Base-by-base conservation (phyloP, 2,113 vertebrate species). In the Dasyprocta punctata region DNA sequence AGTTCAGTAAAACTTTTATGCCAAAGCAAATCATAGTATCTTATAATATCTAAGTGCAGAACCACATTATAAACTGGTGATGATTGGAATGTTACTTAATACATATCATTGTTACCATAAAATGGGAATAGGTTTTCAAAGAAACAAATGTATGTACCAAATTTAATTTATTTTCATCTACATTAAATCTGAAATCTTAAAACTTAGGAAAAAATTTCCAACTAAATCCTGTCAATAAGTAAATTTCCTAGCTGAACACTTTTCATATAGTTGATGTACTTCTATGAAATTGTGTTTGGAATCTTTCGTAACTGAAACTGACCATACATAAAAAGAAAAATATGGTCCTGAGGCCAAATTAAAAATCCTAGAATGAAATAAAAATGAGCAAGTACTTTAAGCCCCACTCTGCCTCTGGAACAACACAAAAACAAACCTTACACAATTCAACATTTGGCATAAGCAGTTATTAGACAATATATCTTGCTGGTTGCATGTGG, bases 11-110 rank as follows among this genome's bases (percentile, higher is more conserved):
- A 19, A 86, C 5, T 82, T 86, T 82, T 77, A 92, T 69, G 20
- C 38, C 83, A 94, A 93, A 93, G 33, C 19, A 82, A 96, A 85
- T 69, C 24, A 89, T 52, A 81, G 36, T 38, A 89, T n/a, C 41
- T 92, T 56, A 85, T 2, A 56, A 85, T 2, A 56, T 10, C 67
- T 6, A 93, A 83, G 2, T 90, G 22, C 30, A 30, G 24, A 78
- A 77, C 19, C 54, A 80, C 9, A 22, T 17, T 49, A 1, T 71
- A 88, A 88, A n/a, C 0, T 67, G 67, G 12, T 54, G 30, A 67
- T 83, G 38, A 24, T 47, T 14, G 1, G 10, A 85, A 67, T 86
- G 7, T 10, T 92, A 67, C 54, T 71, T 73, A 92, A 56, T 86
- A 28, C 90, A 54, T 92, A 92, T 82, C 44, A 44, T 5, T 73